Conservation (phyloP, 2,888 invertebrate genomes). For the Hydraecia micacea region DNA sequence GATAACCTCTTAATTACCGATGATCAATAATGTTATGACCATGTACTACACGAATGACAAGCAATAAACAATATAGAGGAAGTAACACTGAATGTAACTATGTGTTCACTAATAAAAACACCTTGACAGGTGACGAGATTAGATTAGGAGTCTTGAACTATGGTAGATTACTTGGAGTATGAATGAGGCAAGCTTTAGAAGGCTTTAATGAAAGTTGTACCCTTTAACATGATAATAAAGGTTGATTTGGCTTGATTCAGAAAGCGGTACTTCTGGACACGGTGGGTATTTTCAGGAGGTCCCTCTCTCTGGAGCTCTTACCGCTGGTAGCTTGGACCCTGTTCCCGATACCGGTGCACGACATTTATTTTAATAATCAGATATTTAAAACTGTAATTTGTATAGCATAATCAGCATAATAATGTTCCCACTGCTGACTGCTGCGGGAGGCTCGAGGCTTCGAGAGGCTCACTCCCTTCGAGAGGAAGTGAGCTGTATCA, state of each 20-base stretch:
- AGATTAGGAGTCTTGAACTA: constrained; percentile 37
- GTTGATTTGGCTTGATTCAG: neutral
- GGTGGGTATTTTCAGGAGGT: neutral
- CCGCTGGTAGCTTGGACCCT: neutral
- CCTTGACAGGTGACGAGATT: constrained; percentile 61
- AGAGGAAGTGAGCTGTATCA: neutral
- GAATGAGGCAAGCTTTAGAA: constrained; percentile 6
- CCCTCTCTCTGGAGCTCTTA: neutral
- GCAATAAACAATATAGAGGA: constrained; percentile 59
- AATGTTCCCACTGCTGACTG: neutral
- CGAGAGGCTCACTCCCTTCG: neutral
- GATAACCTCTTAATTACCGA: constrained; percentile 40
- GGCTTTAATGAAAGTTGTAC: neutral
- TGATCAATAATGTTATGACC: constrained; percentile 41
- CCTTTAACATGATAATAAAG: neutral
- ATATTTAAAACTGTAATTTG: neutral
- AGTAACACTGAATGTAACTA: constrained; percentile 45
- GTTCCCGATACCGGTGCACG: neutral
- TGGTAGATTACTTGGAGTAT: constrained; percentile 9
- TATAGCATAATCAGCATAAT: no score
- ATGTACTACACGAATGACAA: constrained; percentile 40
- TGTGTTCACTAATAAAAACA: constrained; percentile 51
- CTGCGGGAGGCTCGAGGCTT: no score
- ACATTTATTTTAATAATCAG: neutral
- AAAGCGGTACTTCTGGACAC: neutral